Conservation (phyloP, 2,113 vertebrate genomes). For the Lepidothrix coronata region DNA sequence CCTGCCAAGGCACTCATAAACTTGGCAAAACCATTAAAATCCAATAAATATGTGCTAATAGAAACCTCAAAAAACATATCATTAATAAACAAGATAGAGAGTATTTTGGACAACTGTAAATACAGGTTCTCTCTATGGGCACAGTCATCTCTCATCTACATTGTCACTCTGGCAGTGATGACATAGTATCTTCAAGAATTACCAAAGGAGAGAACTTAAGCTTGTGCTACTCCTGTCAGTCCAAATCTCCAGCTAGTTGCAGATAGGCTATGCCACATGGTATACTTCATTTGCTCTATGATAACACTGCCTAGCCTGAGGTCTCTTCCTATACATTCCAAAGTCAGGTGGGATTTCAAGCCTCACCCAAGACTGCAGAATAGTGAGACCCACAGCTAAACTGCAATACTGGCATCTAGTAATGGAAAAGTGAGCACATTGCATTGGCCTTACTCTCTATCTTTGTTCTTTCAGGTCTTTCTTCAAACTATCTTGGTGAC, state of each 20-base stretch:
- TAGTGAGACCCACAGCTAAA: background rate
- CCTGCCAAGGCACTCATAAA: background rate
- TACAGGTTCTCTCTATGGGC: background rate
- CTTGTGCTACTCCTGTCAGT: background rate
- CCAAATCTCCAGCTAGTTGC: background rate
- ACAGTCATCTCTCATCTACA: background rate
- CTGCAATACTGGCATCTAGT: background rate
- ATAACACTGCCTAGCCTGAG: background rate
- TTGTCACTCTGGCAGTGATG: background rate
- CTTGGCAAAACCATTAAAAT: background rate
- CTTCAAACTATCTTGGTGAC: background rate
- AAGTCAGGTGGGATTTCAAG: background rate
- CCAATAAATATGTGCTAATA: background rate
- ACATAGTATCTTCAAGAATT: background rate
- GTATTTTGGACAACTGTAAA: background rate
- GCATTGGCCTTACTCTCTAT: background rate
- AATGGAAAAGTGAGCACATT: background rate
- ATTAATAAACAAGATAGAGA: background rate
- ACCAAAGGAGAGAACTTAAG: background rate
- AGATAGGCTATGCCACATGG: background rate
- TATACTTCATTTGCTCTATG: background rate
- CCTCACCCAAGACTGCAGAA: background rate
- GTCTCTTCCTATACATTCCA: background rate
- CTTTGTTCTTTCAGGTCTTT: background rate
- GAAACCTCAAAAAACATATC: background rate